Percentiles rank a stretch among this genome's conserved stretches.
phyloP scores from a whole-genome alignment of 1,140 invertebrate genomes.

The Conus betulinus region DNA sequence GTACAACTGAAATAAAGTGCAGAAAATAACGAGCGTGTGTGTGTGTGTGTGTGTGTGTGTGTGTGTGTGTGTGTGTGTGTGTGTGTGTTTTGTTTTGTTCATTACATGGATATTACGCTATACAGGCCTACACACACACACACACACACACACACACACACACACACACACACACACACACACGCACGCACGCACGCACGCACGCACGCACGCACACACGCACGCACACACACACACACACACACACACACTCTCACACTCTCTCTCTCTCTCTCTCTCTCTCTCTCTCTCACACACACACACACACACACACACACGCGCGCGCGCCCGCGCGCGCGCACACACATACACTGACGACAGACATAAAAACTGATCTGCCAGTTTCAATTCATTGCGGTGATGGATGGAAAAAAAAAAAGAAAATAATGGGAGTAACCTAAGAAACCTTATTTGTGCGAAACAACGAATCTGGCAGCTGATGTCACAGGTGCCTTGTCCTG shows the following conservation, averaged over 20 bases:
- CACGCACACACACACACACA: background rate
- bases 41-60: background rate
- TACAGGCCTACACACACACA: background rate
- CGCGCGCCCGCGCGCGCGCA: background rate
- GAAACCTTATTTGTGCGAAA: too few species aligned
- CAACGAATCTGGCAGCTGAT: too few species aligned
- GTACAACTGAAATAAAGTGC: too few species aligned
- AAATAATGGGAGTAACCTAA: too few species aligned
- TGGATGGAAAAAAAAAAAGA: too few species aligned
- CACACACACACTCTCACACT: background rate
- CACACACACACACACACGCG: too few species aligned
- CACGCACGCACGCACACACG: background rate
- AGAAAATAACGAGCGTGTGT: background rate
- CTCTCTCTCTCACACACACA: too few species aligned
- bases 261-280: too few species aligned
- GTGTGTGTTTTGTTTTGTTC: background rate
- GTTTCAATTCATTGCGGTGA: too few species aligned
- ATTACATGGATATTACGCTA: background rate
- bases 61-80: slow-evolving; percentile 14
- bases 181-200: background rate
- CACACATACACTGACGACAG: background rate
- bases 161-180: background rate
- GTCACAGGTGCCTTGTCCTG: too few species aligned
- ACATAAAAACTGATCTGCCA: too few species aligned
- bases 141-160: background rate